Base-by-base conservation (phyloP, 2,113 vertebrate species). In the Notarius quadriscutis region DNA sequence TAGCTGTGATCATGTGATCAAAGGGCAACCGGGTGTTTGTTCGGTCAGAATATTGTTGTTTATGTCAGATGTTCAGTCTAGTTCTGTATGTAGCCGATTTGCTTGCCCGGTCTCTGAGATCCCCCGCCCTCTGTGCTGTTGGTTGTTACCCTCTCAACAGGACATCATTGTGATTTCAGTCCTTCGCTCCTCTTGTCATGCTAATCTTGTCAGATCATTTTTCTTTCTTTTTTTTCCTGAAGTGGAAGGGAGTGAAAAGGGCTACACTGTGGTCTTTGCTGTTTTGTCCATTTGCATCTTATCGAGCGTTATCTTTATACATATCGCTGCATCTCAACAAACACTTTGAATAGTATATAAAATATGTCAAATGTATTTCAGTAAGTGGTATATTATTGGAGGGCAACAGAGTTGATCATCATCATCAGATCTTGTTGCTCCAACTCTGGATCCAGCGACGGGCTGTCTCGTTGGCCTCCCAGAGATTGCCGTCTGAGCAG, bases 161-260 rank as follows among this genome's bases (percentile, higher is more conserved):
- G 71, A 79, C 60, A 48, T 48, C 20, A 86, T 83, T 89, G 72
- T 86, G 25, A 83, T 53, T 74, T 79, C 58, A 65, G 50, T 55
- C 84, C 48, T 53, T 51, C 57, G 57, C 65, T 17, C 12, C 72
- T 86, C 20, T 90, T 90, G 84, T 88, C 62, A 88, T 90, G 89
- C 89, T 80, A 88, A 90, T 88, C 41, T 41, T 41, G 41, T 63
- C 85, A 27, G 81, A 55, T 41, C n/a, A 17, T 50, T 75, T 71
- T 83, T 86, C 34, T 62, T 81, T 48, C 63, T 1, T 60, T 17
- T 15, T 57, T 41, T 57, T 60, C 10, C 72, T 41, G 50, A 62
- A 79, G 48, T 20, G 25, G 22, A 12, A 53, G 48, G 27, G 6
- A 53, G 25, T 78, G 58, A 41, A 65, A 84, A 72, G 27, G 63